A percentile compares a stretch with the other conserved stretches of the same genome.
Conservation (phyloP, 2,888 invertebrate genomes). For the Exephanes ischioxanthus region DNA sequence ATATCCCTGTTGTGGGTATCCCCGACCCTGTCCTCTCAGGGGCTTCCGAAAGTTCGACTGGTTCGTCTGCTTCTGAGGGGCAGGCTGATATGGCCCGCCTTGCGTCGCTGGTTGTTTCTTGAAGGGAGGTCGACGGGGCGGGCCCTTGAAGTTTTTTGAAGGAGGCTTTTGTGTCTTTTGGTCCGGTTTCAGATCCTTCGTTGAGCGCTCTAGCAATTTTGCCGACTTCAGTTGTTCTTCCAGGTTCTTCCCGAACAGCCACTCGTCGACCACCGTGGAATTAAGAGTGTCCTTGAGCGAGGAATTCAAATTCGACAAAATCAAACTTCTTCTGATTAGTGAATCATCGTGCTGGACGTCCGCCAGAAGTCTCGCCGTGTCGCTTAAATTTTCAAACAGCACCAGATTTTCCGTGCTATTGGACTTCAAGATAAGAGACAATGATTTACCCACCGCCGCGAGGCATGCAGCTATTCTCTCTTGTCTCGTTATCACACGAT, state of each 20-base stretch:
- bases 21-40: neutral
- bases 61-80: neutral
- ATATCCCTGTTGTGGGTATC: neutral
- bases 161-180: neutral
- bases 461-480: too few species aligned
- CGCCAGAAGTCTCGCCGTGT: too few species aligned
- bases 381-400: too few species aligned
- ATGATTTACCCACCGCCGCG: too few species aligned
- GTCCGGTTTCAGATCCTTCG: conserved; percentile 24
- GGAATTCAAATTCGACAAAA: too few species aligned
- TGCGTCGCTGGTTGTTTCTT: neutral
- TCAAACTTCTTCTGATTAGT: too few species aligned
- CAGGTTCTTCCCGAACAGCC: conserved; percentile 52
- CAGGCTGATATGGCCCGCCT: neutral
- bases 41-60: conserved; percentile 24
- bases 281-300: too few species aligned
- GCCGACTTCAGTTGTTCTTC: conserved; percentile 36
- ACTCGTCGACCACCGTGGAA: too few species aligned
- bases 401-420: too few species aligned
- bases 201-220: conserved; percentile 34
- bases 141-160: conserved; percentile 54
- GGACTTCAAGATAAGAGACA: too few species aligned
- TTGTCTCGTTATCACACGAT: too few species aligned
- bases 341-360: too few species aligned
- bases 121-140: neutral